Percentiles rank a stretch among this genome's conserved stretches.
Conservation (phyloP, 2,888 invertebrate species). For the Hartigia nigra region DNA sequence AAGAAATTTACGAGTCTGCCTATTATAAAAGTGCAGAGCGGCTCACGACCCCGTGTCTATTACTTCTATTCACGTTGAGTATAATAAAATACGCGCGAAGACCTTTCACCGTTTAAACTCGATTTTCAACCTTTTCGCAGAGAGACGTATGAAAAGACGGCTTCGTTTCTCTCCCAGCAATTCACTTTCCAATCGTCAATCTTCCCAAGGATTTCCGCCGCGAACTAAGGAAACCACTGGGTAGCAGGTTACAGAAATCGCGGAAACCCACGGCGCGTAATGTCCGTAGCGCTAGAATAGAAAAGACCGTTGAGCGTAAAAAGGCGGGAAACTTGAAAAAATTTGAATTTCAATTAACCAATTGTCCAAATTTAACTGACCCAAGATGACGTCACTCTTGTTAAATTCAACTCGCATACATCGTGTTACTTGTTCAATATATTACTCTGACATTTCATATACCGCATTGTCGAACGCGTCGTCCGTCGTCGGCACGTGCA, state of each 20-base stretch:
- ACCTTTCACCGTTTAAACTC: slow-evolving; percentile 10
- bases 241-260: background rate
- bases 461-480: slow-evolving; percentile 12
- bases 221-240: background rate
- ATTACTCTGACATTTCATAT: background rate
- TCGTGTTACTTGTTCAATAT: background rate
- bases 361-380: background rate
- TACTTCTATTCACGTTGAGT: background rate
- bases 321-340: background rate
- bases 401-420: background rate
- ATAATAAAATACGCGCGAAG: background rate
- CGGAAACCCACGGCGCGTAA: background rate
- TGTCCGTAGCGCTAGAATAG: too few species aligned
- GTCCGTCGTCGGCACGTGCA: slow-evolving; percentile 19
- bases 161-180: slow-evolving; percentile 21
- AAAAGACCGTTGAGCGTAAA: too few species aligned
- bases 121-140: slow-evolving; percentile 23
- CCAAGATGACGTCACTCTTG: background rate
- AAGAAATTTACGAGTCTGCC: slow-evolving; percentile 40
- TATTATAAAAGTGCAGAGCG: background rate
- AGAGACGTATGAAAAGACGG: slow-evolving; percentile 24
- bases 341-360: background rate
- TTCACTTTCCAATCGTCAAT: slow-evolving; percentile 42
- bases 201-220: background rate
- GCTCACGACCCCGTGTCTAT: background rate